Evolutionary conservation across 2,888 invertebrate species (phyloP).

Genomic region (Cyrtodaria siliqua): DNA sequence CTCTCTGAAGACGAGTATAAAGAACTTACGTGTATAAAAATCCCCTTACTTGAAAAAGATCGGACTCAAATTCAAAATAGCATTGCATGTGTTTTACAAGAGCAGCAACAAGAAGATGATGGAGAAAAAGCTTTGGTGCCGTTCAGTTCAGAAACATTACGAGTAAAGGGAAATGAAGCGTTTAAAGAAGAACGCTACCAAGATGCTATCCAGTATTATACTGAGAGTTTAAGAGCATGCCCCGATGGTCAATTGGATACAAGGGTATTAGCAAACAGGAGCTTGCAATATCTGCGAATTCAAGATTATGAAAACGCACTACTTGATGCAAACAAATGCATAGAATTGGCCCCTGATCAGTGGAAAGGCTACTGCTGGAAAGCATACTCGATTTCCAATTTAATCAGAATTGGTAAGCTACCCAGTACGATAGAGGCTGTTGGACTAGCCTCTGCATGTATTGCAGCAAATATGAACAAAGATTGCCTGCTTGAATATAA

Average conservation of each 20-base stretch:
- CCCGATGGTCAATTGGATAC: constrained; percentile 10
- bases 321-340: constrained; percentile 40
- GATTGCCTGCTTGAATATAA: constrained; percentile 14
- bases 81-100: constrained; percentile 6
- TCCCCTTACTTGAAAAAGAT: constrained; percentile 30
- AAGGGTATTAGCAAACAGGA: constrained; percentile 4
- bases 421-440: constrained; percentile 4
- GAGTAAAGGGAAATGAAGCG: constrained; percentile 25
- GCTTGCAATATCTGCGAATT: constrained; percentile 30
- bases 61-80: neutral
- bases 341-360: neutral
- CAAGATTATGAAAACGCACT: constrained; percentile 40
- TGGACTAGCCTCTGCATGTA: constrained; percentile 38
- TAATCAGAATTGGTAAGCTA: constrained; percentile 16
- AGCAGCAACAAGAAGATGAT: constrained; percentile 2
- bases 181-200: constrained; percentile 19
- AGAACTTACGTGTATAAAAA: constrained; percentile 24
- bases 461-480: constrained; percentile 31
- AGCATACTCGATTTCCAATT: constrained; percentile 34
- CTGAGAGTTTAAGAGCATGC: neutral
- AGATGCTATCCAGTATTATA: constrained; percentile 15
- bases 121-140: neutral
- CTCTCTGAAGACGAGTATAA: constrained; percentile 14
- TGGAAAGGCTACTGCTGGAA: constrained; percentile 46
- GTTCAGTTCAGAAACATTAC: too few species aligned